Percentiles rank a stretch among this genome's conserved stretches.
Conservation (phyloP, 2,888 invertebrate species). For the Sepioteuthis lessoniana region DNA sequence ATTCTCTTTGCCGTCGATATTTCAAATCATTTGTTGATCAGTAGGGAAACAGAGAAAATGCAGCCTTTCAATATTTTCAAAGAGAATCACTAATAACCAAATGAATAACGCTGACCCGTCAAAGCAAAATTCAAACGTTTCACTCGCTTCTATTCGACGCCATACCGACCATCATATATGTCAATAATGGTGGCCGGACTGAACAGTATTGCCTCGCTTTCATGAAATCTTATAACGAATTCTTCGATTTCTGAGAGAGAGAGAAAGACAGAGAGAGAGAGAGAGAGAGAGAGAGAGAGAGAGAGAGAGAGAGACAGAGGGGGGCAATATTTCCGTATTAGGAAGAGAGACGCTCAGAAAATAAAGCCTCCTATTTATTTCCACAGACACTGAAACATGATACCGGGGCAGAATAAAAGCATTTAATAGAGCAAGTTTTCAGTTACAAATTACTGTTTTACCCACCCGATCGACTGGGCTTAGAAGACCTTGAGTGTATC, state of each 20-base stretch:
- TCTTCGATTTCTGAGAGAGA: not conserved
- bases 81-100: not conserved
- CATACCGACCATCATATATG: not conserved
- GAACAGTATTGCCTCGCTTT: not conserved
- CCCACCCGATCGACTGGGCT: no score
- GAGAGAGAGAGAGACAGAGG: no score
- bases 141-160: not conserved
- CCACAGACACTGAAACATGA: no score
- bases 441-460: no score
- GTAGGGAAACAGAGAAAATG: not conserved
- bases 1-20: not conserved
- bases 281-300: no score
- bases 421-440: no score
- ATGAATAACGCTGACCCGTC: not conserved
- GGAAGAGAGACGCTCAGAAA: no score
- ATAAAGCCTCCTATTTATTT: no score
- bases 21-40: not conserved
- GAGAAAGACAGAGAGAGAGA: no score
- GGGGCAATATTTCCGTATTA: no score
- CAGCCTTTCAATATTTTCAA: not conserved
- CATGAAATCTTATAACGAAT: not conserved
- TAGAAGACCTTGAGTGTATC: no score
- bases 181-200: not conserved
- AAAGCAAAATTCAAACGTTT: not conserved
- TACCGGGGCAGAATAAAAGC: no score